Percentiles rank a stretch among this genome's conserved stretches.
These are phyloP conservation scores for Enteromius unitaeniatus DNA, from an alignment of 2,797 vertebrate species.

Conservation along the genomic window DNA sequence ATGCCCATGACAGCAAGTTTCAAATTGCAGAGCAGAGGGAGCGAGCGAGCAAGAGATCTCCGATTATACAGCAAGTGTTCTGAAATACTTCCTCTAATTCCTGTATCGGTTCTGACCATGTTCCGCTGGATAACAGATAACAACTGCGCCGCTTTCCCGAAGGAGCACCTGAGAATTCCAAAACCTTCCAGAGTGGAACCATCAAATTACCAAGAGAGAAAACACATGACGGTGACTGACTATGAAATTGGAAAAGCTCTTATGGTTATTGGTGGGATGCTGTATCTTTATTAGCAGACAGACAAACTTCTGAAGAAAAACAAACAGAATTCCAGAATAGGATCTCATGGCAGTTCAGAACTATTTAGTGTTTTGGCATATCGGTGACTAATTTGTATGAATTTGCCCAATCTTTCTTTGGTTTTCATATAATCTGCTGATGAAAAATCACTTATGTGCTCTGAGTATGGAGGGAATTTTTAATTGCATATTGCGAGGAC, in stretches of 20 bases:
- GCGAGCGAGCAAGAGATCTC: constrained; percentile 12
- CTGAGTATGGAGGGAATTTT: neutral
- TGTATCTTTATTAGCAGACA: neutral
- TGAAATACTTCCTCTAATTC: constrained; percentile 41
- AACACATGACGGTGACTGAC: neutral
- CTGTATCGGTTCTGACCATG: constrained; percentile 14
- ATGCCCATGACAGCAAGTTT: constrained; percentile 51
- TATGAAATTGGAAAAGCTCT: constrained; percentile 25
- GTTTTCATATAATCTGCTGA: neutral
- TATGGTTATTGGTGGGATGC: neutral
- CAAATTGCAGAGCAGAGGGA: constrained; percentile 55
- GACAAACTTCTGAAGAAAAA: neutral
- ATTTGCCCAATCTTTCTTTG: neutral
- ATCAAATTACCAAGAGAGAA: constrained; percentile 23
- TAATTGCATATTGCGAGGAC: neutral
- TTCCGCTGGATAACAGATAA: constrained; percentile 1
- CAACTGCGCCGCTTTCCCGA: neutral
- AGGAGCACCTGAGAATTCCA: constrained; percentile 1
- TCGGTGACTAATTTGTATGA: too few species aligned
- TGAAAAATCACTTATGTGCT: neutral
- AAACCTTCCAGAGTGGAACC: neutral
- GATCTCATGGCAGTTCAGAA: neutral
- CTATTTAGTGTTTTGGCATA: neutral
- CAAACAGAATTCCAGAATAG: neutral
- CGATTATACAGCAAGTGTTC: constrained; percentile 36